A percentile compares a stretch with the other conserved stretches of the same genome.
These are phyloP conservation scores for Gastracanthus pulcherrimus DNA, from an alignment of 2,888 invertebrate species.

Conservation along the genomic window DNA sequence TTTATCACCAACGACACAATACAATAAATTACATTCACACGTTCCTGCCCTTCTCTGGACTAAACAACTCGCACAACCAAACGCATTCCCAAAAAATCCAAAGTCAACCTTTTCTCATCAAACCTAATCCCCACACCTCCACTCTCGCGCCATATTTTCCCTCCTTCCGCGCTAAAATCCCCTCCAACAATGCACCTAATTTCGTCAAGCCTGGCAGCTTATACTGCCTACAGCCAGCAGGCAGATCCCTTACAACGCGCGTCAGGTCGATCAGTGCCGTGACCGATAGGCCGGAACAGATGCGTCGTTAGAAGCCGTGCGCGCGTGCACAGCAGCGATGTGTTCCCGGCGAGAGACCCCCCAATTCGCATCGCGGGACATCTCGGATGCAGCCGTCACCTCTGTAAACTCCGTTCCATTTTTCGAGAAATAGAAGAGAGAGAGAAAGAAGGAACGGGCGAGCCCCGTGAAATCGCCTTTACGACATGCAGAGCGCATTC, in stretches of 20 bases:
- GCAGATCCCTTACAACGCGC: background rate
- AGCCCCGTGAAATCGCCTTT: slow-evolving; percentile 46
- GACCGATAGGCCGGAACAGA: slow-evolving; percentile 56
- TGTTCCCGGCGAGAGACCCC: slow-evolving; percentile 33
- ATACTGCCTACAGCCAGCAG: background rate
- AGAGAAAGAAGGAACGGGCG: slow-evolving; percentile 48
- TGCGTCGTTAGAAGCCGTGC: slow-evolving; percentile 50
- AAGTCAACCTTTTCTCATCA: too few species aligned
- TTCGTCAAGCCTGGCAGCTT: background rate
- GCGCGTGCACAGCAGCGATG: background rate
- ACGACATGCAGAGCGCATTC: background rate
- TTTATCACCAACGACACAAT: too few species aligned
- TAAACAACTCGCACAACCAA: too few species aligned
- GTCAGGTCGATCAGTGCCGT: slow-evolving; percentile 49
- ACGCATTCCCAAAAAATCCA: too few species aligned
- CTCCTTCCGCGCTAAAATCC: background rate
- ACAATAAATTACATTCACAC: too few species aligned
- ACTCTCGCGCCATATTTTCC: too few species aligned
- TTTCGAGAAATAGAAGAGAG: background rate
- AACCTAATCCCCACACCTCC: too few species aligned
- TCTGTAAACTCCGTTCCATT: too few species aligned
- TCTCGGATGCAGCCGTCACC: background rate
- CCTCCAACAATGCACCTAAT: slow-evolving; percentile 13
- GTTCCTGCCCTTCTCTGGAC: too few species aligned
- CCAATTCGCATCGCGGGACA: slow-evolving; percentile 15